Evolutionary conservation across 37 sponge, comb jelly and placozoan species (phyloP).

Genomic region (Mnemiopsis leidyi): DNA sequence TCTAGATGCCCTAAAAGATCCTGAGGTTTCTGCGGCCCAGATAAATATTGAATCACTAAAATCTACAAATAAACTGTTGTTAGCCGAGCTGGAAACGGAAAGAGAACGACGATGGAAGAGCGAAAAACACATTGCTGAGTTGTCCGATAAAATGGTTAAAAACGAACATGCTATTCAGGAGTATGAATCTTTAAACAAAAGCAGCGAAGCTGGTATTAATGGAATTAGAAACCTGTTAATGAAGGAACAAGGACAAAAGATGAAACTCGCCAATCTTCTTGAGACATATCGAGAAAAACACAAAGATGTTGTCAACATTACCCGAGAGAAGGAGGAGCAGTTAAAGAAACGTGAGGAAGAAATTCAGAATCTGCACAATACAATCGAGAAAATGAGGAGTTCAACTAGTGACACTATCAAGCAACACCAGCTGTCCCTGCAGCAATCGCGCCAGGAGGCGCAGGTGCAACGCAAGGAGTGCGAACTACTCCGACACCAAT

Average conservation of each 20-base stretch:
- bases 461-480: constrained; percentile 45
- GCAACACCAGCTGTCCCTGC: constrained; percentile 12
- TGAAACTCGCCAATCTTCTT: constrained; percentile 22
- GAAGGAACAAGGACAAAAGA: constrained; percentile 57
- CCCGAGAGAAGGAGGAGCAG: background rate
- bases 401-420: background rate
- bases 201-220: constrained; percentile 31
- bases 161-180: background rate
- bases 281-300: constrained; percentile 27
- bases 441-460: constrained; percentile 27
- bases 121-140: constrained; percentile 23
- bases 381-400: background rate
- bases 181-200: background rate
- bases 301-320: background rate
- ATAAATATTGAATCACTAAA: background rate
- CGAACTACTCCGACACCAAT: background rate
- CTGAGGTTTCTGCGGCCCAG: background rate
- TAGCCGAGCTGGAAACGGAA: constrained; percentile 10
- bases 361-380: background rate
- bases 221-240: constrained; percentile 35
- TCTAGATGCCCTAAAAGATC: background rate
- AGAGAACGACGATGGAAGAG: constrained; percentile 45
- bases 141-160: constrained; percentile 39
- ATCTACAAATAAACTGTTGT: constrained; percentile 3
- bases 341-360: background rate